Percentiles rank a stretch among this genome's conserved stretches.
Evolutionary conservation across 2,888 invertebrate genomes (phyloP).

Genomic region (Parnassius smintheus): DNA sequence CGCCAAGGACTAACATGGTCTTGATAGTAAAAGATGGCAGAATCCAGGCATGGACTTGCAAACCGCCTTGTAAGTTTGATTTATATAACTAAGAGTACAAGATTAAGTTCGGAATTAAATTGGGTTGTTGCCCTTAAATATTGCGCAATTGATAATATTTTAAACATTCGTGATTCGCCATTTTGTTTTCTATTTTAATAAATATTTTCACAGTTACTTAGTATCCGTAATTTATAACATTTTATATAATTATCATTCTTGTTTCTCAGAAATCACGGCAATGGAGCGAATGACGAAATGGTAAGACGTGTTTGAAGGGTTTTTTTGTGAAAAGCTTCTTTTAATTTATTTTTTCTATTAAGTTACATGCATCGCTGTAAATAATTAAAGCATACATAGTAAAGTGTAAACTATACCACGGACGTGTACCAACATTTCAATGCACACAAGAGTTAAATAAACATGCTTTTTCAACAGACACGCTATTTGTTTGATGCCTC

Average conservation of each 20-base stretch:
- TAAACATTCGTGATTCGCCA: constrained; percentile 1
- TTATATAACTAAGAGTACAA: constrained; percentile 5
- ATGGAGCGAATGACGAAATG: constrained; percentile 32
- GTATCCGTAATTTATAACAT: constrained; percentile 28
- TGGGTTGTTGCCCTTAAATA: background rate
- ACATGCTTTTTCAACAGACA: constrained; percentile 56
- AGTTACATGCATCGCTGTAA: constrained; percentile 39
- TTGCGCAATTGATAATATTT: background rate
- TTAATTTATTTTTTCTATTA: constrained; percentile 37
- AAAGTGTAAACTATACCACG: constrained; percentile 44
- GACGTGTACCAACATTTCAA: constrained; percentile 48
- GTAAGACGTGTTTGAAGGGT: constrained; percentile 42
- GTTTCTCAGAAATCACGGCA: constrained; percentile 37
- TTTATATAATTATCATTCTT: constrained; percentile 27
- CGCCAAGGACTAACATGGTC: constrained; percentile 22
- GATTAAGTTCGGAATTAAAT: background rate
- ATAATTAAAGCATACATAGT: constrained; percentile 45
- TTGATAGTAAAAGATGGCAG: constrained; percentile 5
- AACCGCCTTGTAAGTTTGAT: constrained; percentile 42
- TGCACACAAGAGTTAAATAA: constrained; percentile 59
- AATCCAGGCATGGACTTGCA: constrained; percentile 27
- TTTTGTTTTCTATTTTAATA: constrained; percentile 13
- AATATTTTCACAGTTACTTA: constrained; percentile 17
- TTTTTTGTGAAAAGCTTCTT: constrained; percentile 40
- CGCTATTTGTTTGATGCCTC: constrained; percentile 60